Base-by-base conservation (phyloP, 1,140 invertebrate genomes). In the Heterodera schachtii region DNA sequence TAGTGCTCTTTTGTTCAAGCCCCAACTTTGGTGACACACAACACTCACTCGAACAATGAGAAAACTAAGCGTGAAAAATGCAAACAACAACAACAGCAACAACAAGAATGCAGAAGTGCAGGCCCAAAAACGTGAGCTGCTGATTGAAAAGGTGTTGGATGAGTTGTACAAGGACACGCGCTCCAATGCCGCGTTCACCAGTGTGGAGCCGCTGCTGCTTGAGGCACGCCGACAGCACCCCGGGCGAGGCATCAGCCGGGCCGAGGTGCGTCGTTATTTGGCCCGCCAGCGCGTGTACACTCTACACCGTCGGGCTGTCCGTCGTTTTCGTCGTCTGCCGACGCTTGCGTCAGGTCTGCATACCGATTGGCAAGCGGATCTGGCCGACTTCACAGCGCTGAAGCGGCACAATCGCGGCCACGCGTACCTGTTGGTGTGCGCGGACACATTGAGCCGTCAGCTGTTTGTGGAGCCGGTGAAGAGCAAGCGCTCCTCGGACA, bases 341-440 rank as follows among this genome's bases (percentile, higher is more conserved):
- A 84, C 80, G 0, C 21, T 44, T 16, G 57, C 82, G 5, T 43
- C 41, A 11, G 82, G 82, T 16, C 60, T 83, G 52, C 46, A 83
- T 47, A 85, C 83, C 19, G 83, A 83, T 52, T 85, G 78, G 75
- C 82, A 83, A 44, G 82, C 82, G 44, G 82, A 83, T 21, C 19
- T 83, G n/a, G 82, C 82, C 19, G 47, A 67, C 9, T 73, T 83
- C 19, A n/a, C 78, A 1, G 13, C 47, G 21, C 16, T 85, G 3
- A 41, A 31, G 16, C 21, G 71, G 0, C 7, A 57, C 9, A 83
- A 83, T 70, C 69, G 85, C 47, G 75, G 64, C 2, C 43, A 83
- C 47, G 47, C 19, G 0, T 83, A 86, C 60, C 13, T 85, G 1
- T 44, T 83, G 60, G 83, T 83, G 8, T 81, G 79, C 49, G 57